These are phyloP conservation scores for Ostrea denselamellosa DNA, from an alignment of 1,140 invertebrate species.

Conservation along the genomic window DNA sequence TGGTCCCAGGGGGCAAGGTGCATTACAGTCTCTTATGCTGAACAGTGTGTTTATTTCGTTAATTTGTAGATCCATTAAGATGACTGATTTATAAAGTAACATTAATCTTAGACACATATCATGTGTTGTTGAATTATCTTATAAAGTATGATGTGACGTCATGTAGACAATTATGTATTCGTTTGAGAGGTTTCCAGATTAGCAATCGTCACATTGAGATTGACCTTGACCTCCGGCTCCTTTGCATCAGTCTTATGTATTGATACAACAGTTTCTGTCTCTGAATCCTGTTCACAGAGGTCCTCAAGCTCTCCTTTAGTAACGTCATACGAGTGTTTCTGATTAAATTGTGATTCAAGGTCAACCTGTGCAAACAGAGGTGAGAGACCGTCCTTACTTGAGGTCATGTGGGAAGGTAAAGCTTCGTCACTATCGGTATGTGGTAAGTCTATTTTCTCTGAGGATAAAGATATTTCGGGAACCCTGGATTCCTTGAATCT, in stretches of 20 bases:
- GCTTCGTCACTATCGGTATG: not conserved
- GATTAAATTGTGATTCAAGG: conserved; percentile 37
- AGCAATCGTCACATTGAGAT: not conserved
- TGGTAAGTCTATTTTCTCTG: conserved; percentile 1
- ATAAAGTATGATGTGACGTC: not conserved
- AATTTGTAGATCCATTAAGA: not conserved
- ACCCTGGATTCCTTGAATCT: conserved; percentile 35
- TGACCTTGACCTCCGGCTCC: not conserved
- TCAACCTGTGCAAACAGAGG: conserved; percentile 40
- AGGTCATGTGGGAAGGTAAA: not conserved
- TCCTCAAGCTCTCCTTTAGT: not conserved
- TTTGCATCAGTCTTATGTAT: not conserved
- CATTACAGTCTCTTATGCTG: not conserved
- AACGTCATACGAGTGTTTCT: not conserved
- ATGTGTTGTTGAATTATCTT: not conserved
- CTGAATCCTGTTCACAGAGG: not conserved
- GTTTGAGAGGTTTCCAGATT: not conserved
- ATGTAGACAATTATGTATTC: not conserved
- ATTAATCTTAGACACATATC: no score
- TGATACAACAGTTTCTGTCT: not conserved
- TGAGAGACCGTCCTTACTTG: conserved; percentile 12
- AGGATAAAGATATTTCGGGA: not conserved
- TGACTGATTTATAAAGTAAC: not conserved
- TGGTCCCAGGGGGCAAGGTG: not conserved
- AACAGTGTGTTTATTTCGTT: not conserved